Percentiles rank a stretch among this genome's conserved stretches.
Evolutionary conservation across 2,888 invertebrate genomes (phyloP).

Genomic region (Eulithis prunata): DNA sequence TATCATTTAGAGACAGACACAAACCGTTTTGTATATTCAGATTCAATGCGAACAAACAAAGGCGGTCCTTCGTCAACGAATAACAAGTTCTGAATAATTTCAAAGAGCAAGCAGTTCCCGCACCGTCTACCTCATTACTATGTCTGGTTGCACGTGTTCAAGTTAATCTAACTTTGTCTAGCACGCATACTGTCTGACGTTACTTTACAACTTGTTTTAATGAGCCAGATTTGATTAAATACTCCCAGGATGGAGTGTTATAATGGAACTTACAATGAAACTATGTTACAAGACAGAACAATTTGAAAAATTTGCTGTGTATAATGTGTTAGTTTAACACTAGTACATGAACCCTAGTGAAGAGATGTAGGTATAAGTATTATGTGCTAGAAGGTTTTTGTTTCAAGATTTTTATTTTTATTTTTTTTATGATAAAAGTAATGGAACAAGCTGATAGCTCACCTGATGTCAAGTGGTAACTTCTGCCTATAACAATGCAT

Average conservation of each 20-base stretch:
- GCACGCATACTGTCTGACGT: slow-evolving; percentile 42
- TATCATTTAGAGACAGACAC: not conserved
- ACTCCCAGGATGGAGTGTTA: slow-evolving; percentile 15
- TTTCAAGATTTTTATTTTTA: no score
- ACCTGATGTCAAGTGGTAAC: no score
- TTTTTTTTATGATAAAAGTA: no score
- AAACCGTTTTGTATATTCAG: not conserved
- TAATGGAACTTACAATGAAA: slow-evolving; percentile 13
- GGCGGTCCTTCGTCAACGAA: slow-evolving; percentile 10
- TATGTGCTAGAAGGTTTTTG: no score
- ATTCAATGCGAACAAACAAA: slow-evolving; percentile 14
- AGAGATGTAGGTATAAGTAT: no score
- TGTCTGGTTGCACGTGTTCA: slow-evolving; percentile 48
- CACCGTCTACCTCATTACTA: slow-evolving; percentile 48
- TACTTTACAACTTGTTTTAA: slow-evolving; percentile 25
- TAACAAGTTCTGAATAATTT: slow-evolving; percentile 45
- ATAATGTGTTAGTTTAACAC: not conserved
- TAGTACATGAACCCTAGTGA: not conserved
- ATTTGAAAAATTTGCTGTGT: not conserved
- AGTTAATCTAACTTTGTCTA: slow-evolving; percentile 57
- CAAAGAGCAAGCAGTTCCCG: slow-evolving; percentile 25
- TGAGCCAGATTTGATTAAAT: slow-evolving; percentile 33
- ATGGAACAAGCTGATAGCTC: no score
- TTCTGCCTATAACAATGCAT: no score
- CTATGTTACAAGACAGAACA: not conserved